Conservation (phyloP, 2,888 invertebrate species). For the Griposia aprilina region DNA sequence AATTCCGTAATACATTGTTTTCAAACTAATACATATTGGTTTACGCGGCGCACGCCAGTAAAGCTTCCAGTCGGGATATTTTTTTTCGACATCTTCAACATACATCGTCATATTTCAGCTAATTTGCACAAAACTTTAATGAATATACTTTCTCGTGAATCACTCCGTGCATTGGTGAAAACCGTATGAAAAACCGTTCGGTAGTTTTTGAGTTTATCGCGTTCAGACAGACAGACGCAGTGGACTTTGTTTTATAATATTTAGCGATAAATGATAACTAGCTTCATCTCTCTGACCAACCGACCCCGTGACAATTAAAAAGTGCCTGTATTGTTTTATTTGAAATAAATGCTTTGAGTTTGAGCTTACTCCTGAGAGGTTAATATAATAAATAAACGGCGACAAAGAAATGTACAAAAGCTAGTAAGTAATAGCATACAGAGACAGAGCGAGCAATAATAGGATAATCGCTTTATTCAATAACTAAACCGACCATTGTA, state of each 20-base stretch:
- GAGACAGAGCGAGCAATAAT: slow-evolving; percentile 4
- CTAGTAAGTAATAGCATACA: neutral
- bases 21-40: too few relatives aligned
- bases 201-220: too few relatives aligned
- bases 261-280: too few relatives aligned
- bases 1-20: neutral
- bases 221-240: too few relatives aligned
- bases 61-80: too few relatives aligned
- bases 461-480: slow-evolving; percentile 26
- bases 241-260: too few relatives aligned
- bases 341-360: too few relatives aligned
- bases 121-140: neutral
- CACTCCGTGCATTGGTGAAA: neutral
- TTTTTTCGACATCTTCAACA: too few relatives aligned
- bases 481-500: slow-evolving; percentile 24
- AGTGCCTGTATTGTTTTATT: too few relatives aligned
- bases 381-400: neutral
- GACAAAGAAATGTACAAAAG: neutral
- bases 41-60: too few relatives aligned
- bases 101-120: neutral
- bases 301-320: too few relatives aligned
- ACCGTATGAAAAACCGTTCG: neutral
- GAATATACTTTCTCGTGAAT: neutral
- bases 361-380: neutral
- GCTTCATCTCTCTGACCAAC: too few relatives aligned